A percentile compares a stretch with the other conserved stretches of the same genome.
Conservation (phyloP, 2,888 invertebrate species). For the Pheosia tremula region DNA sequence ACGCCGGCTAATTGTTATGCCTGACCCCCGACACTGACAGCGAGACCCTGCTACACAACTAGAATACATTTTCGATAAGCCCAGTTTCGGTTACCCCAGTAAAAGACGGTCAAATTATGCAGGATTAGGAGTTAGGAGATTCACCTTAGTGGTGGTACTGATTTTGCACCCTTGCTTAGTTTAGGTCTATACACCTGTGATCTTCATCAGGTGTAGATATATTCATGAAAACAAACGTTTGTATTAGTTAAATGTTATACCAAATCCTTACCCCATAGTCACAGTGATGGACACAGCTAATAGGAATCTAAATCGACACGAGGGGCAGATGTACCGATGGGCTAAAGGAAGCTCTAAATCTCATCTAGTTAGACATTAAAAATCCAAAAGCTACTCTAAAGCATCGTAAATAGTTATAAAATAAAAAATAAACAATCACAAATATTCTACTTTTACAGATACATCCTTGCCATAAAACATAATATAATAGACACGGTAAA, state of each 20-base stretch:
- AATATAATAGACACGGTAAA: slow-evolving; percentile 59
- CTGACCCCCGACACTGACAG: slow-evolving; percentile 43
- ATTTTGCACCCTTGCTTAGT: too few relatives aligned
- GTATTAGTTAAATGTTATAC: too few relatives aligned
- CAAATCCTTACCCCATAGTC: too few relatives aligned
- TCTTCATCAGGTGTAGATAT: too few relatives aligned
- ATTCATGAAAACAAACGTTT: too few relatives aligned
- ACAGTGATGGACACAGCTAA: too few relatives aligned
- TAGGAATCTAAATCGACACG: too few relatives aligned
- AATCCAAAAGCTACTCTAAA: slow-evolving; percentile 11
- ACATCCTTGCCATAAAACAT: slow-evolving; percentile 66
- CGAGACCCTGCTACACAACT: neutral
- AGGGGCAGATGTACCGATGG: neutral
- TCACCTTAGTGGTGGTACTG: too few relatives aligned
- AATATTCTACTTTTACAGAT: slow-evolving; percentile 36
- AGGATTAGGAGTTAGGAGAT: neutral
- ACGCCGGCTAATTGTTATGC: slow-evolving; percentile 63
- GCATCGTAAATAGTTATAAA: slow-evolving; percentile 7
- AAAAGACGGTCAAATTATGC: neutral
- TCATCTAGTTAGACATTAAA: slow-evolving; percentile 9
- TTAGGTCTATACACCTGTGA: too few relatives aligned
- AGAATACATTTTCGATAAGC: neutral
- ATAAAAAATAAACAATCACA: slow-evolving; percentile 24
- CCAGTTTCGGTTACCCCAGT: neutral
- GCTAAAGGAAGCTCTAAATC: slow-evolving; percentile 8